Evolutionary conservation across 2,888 invertebrate genomes (phyloP), one percentile per base, ranked within the genome.

Genomic region (Empis livida): DNA sequence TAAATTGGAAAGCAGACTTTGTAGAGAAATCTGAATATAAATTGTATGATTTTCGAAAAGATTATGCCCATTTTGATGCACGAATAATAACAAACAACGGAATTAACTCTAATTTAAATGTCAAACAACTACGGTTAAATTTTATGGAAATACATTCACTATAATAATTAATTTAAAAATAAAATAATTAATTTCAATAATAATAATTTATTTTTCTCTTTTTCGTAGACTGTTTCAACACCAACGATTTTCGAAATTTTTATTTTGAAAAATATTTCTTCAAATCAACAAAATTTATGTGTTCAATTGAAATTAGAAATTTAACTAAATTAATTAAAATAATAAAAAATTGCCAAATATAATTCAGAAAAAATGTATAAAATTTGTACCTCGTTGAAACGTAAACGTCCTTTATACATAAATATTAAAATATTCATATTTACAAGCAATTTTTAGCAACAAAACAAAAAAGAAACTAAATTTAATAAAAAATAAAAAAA

Each of bases 301-400:
- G 39, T 39, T 39, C 39, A 39, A 8, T 27, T 27, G 2, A 27
- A 27, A 8, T 27, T 27, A 27, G 2, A n/a, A 27, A 27, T 27
- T 27, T 8, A 27, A 27, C 3, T 27, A 27, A 27, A 27, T 27
- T 5, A 8, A 27, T 8, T 27, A 27, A 27, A 27, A 27, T 20
- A 27, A 27, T 27, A 8, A 8, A 5, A 27, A 27, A 6, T 27
- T 27, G 23, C 23, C 23, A 27, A 27, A 27, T 6, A 27, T 6
- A 27, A 20, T 20, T 20, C 20, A 20, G 20, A 2, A 41, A 56
- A 53, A 51, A 57, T 57, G 56, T 52, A 54, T 49, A 54, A 51
- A 53, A 52, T 54, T 54, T 53, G 58, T 57, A 57, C 57, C 57
- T 57, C 51, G 53, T 54, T 48, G 53, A 56, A 56, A 55, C 56